phyloP scores from a whole-genome alignment of 64 coral and sea anemone species.

The Pachyseris speciosa region DNA sequence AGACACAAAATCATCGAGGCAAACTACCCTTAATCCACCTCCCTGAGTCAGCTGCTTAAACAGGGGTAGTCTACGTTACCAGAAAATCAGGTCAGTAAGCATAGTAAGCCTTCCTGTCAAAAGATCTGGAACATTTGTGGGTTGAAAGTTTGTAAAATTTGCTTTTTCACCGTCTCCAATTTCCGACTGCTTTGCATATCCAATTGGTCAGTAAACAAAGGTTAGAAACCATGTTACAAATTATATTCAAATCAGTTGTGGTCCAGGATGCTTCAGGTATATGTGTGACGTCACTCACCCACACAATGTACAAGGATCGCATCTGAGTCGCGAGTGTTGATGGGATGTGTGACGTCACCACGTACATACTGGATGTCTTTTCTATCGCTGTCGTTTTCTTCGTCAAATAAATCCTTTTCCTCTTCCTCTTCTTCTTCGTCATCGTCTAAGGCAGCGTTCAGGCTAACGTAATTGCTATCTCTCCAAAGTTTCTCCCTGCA shows the following conservation, averaged over 20 bases:
- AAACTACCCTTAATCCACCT: neutral
- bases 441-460: conserved; percentile 53
- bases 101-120: no score
- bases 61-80: no score
- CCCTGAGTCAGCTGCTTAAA: neutral
- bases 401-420: conserved; percentile 55
- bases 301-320: conserved; percentile 90
- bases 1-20: no score
- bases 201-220: no score
- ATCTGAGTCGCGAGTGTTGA: conserved; percentile 56
- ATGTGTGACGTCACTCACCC: conserved; percentile 23
- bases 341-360: conserved; percentile 88
- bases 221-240: no score
- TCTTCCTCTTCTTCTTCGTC: conserved; percentile 56
- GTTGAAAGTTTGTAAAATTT: no score
- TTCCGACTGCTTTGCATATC: no score
- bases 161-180: no score
- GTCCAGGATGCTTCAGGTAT: neutral
- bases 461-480: conserved; percentile 66
- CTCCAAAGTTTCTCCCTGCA: conserved; percentile 77
- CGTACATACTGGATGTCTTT: conserved; percentile 79
- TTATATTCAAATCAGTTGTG: no score
- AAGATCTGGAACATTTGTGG: no score
- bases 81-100: no score
- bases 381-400: conserved; percentile 43